A percentile compares a stretch with the other conserved stretches of the same genome.
phyloP scores from a whole-genome alignment of 1,140 invertebrate genomes.

The Dolichoris vasculosae region DNA sequence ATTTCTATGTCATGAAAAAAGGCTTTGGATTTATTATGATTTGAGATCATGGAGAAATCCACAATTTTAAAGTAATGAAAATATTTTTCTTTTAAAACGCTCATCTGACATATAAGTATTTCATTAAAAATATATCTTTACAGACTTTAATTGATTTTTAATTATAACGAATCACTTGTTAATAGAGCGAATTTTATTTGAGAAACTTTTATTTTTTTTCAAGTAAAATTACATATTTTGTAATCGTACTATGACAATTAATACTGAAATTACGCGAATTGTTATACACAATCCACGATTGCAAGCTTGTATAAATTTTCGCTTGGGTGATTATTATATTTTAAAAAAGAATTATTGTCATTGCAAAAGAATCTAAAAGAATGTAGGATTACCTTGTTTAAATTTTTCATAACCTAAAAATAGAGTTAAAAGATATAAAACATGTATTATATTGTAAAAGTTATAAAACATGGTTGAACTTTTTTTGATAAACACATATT shows the following conservation, averaged over 20 bases:
- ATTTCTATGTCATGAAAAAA: neutral
- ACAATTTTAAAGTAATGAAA: neutral
- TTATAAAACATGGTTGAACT: constrained; percentile 5
- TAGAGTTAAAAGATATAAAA: neutral
- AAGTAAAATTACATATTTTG: neutral
- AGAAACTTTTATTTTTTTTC: neutral
- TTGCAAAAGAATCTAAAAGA: neutral
- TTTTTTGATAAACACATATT: neutral
- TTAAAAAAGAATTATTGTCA: neutral
- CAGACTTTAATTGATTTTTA: neutral
- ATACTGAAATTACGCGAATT: no score
- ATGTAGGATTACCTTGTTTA: constrained; percentile 1
- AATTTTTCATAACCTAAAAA: neutral
- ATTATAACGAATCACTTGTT: neutral
- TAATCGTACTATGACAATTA: neutral
- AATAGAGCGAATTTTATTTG: neutral
- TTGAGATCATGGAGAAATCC: neutral
- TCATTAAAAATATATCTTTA: no score
- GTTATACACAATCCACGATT: no score
- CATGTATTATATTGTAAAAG: neutral
- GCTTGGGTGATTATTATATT: no score
- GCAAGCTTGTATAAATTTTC: no score
- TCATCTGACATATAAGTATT: no score
- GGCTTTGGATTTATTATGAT: constrained; percentile 1
- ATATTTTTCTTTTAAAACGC: neutral